Evolutionary conservation across 2,888 invertebrate species (phyloP).

Genomic region (Cynaeus angustus): DNA sequence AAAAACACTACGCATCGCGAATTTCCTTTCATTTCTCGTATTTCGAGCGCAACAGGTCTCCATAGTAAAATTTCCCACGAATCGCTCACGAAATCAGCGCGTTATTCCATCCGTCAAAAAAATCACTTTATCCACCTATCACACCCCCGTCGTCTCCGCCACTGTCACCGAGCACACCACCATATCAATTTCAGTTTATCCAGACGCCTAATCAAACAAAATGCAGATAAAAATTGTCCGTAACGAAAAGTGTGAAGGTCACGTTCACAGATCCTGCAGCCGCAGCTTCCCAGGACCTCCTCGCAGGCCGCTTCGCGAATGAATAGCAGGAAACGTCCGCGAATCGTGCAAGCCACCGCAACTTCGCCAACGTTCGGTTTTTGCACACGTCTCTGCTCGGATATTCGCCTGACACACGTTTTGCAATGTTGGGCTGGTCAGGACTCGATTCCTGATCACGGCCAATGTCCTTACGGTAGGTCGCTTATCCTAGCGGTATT

Average conservation of each 20-base stretch:
- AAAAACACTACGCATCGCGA: neutral
- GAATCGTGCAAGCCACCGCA: slow-evolving; percentile 50
- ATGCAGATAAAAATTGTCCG: slow-evolving; percentile 29
- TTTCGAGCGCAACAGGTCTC: slow-evolving; percentile 14
- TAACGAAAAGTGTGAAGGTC: neutral
- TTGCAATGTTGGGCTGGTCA: slow-evolving; percentile 70
- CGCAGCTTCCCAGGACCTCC: slow-evolving; percentile 51
- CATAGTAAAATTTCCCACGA: slow-evolving; percentile 12
- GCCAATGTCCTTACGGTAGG: slow-evolving; percentile 70
- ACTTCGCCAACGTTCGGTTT: slow-evolving; percentile 66
- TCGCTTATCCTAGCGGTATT: slow-evolving; percentile 68
- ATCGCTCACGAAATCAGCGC: slow-evolving; percentile 12
- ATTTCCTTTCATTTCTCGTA: neutral
- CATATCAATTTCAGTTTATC: slow-evolving; percentile 40
- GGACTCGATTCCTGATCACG: slow-evolving; percentile 64
- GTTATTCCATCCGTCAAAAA: neutral
- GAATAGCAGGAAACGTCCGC: slow-evolving; percentile 53
- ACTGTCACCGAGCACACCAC: slow-evolving; percentile 37
- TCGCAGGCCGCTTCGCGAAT: slow-evolving; percentile 66
- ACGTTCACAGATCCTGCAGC: slow-evolving; percentile 7
- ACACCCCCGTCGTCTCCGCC: slow-evolving; percentile 31
- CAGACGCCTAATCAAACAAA: slow-evolving; percentile 44
- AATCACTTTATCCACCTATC: neutral
- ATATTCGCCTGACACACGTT: slow-evolving; percentile 64
- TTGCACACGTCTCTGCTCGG: slow-evolving; percentile 65